Base-by-base conservation (phyloP, 1,140 invertebrate genomes). In the Panagrolaimus sp. region DNA sequence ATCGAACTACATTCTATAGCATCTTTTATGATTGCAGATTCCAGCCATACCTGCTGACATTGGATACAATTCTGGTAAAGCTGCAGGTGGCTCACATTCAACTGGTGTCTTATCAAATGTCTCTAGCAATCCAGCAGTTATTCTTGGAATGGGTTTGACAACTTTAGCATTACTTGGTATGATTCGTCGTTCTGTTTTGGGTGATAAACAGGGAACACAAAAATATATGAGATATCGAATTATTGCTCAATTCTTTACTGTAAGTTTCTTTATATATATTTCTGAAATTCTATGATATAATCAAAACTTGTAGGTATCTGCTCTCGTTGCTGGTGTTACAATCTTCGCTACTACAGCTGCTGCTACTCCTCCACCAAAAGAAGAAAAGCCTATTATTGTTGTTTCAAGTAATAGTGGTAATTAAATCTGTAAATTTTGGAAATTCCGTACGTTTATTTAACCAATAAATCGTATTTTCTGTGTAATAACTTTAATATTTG, bases 221-320 rank as follows among this genome's bases (percentile, higher is more conserved):
- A 74, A 73, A 42, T 70, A 70, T 66, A 77, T 77, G 75, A 70
- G 71, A 53, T 72, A 77, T 65, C 75, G 75, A 72, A 77, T 77
- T 45, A 78, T 77, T 72, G 75, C 75, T 14, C 75, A 77, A 66
- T 77, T 77, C 51, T 78, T 78, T 67, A 77, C 75, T 3, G 75
- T 77, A 27, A 77, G n/a, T n/a, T n/a, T n/a, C n/a, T n/a, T n/a
- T n/a, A n/a, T n/a, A n/a, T n/a, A n/a, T n/a, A n/a, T n/a, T n/a
- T n/a, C n/a, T n/a, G n/a, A n/a, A n/a, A n/a, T n/a, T n/a, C n/a
- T n/a, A n/a, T n/a, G n/a, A n/a, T n/a, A n/a, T n/a, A n/a, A n/a
- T n/a, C n/a, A n/a, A n/a, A n/a, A n/a, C n/a, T n/a, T n/a, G n/a
- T n/a, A n/a, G n/a, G n/a, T n/a, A n/a, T n/a, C 70, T 13, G 72